Evolutionary conservation across 2,113 vertebrate genomes (phyloP).

Genomic region (Apaloderma vittatum): DNA sequence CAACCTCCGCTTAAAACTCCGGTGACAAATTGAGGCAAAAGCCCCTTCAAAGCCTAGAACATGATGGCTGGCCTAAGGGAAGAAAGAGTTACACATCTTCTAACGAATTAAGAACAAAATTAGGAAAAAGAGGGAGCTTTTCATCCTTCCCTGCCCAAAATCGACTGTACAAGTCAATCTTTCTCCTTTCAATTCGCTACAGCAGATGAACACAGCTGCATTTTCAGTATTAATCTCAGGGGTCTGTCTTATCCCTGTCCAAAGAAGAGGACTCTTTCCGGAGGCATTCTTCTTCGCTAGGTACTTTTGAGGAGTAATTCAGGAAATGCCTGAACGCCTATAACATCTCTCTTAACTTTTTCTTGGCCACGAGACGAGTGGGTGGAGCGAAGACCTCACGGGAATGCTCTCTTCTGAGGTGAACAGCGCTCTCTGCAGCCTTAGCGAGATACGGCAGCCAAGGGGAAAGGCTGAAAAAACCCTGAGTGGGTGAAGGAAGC

Average conservation of each 20-base stretch:
- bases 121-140: neutral
- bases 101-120: neutral
- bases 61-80: neutral
- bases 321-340: neutral
- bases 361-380: rapidly evolving
- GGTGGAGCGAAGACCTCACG: neutral
- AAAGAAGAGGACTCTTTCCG: neutral
- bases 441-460: rapidly evolving
- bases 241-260: neutral
- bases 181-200: neutral
- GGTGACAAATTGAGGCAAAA: neutral
- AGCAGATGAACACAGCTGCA: neutral
- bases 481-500: neutral
- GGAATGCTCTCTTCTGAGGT: neutral
- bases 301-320: neutral
- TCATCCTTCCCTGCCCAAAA: neutral
- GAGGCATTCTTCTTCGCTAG: neutral
- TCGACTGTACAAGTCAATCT: neutral
- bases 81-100: neutral
- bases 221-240: neutral
- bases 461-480: neutral
- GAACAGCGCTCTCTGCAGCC: neutral
- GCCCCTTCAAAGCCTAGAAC: neutral
- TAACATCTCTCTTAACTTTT: neutral
- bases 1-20: neutral